A percentile compares a stretch with the other conserved stretches of the same genome.
phyloP scores from a whole-genome alignment of 2,113 vertebrate species.

The Rhabdornis inornatus region DNA sequence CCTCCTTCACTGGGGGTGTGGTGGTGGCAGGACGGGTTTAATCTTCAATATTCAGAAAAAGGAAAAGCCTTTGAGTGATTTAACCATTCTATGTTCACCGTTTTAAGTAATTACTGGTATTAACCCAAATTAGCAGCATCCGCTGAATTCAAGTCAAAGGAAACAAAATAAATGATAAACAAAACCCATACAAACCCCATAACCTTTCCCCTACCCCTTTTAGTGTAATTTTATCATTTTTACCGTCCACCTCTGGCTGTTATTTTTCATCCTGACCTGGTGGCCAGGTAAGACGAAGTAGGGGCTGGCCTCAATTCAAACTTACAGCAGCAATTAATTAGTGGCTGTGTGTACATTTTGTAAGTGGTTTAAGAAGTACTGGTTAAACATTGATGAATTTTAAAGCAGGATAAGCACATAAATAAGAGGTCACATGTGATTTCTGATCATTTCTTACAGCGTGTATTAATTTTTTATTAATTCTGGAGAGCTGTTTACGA shows the following conservation, averaged over 20 bases:
- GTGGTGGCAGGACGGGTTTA: not conserved
- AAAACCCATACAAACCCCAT: not conserved
- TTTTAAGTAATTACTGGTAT: not conserved
- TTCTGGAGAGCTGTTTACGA: conserved; percentile 5
- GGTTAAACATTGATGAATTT: conserved; percentile 36
- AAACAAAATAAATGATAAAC: not conserved
- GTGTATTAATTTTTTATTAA: conserved; percentile 3
- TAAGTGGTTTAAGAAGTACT: not conserved
- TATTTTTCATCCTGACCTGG: not conserved
- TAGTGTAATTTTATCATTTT: not conserved
- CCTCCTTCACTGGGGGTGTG: not conserved
- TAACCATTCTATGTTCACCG: not conserved
- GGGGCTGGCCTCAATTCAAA: not conserved
- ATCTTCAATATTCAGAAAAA: not conserved
- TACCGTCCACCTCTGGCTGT: not conserved
- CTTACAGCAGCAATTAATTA: not conserved
- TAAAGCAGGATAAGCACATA: conserved; percentile 21
- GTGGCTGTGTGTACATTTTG: not conserved
- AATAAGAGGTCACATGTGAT: conserved; percentile 25
- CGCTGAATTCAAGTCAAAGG: conserved; percentile 9
- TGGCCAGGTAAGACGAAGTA: not conserved
- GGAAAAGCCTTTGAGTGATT: not conserved
- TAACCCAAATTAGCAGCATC: not conserved
- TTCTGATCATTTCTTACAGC: conserved; percentile 7
- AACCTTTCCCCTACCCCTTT: accelerated